Evolutionary conservation across 2,113 vertebrate species (phyloP), one percentile per base, ranked within the genome.

Genomic region (Machaerirhynchus nigripectus): DNA sequence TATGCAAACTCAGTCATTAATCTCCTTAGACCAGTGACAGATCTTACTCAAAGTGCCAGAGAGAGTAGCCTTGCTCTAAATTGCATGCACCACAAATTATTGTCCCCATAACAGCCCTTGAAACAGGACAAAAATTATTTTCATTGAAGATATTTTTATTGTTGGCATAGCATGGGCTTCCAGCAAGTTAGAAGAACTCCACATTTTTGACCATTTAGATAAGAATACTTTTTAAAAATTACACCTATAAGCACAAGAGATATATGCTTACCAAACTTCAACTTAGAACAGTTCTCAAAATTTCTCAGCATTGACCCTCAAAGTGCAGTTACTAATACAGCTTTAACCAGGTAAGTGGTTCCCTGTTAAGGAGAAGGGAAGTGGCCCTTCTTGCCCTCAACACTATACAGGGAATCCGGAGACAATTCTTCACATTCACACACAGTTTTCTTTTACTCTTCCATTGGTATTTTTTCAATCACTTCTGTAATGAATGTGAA

Each of bases 191-290:
- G 50, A 44, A 80, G 68, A 87, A 52, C 13, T 16, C 27, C 21
- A 5, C 12, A 8, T 69, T 60, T 93, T 39, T 26, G 2, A 33
- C 8, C 4, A n/a, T 52, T 81, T 73, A 65, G 15, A 24, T 56
- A 59, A 70, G 40, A 81, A 10, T 35, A 16, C 11, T 64, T 24
- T 46, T 84, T 22, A 60, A 26, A 24, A 75, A 40, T 31, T 40
- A 31, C 20, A 42, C 12, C 33, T 78, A 19, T 71, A 85, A 70
- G 26, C 28, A 28, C 14, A 75, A 31, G 85, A 67, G 47, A 30
- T 24, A 30, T 0, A 52, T 0, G 0, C 12, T 63, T 50, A 63
- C 1, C 10, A 47, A 90, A 52, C 7, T 75, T 89, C 8, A 19
- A 24, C 26, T 63, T 42, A 59, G 35, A 67, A 8, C 12, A 50